Evolutionary conservation across 2,797 vertebrate genomes (phyloP), one percentile per base, ranked within the genome.

Genomic region (Smutsia gigantea): DNA sequence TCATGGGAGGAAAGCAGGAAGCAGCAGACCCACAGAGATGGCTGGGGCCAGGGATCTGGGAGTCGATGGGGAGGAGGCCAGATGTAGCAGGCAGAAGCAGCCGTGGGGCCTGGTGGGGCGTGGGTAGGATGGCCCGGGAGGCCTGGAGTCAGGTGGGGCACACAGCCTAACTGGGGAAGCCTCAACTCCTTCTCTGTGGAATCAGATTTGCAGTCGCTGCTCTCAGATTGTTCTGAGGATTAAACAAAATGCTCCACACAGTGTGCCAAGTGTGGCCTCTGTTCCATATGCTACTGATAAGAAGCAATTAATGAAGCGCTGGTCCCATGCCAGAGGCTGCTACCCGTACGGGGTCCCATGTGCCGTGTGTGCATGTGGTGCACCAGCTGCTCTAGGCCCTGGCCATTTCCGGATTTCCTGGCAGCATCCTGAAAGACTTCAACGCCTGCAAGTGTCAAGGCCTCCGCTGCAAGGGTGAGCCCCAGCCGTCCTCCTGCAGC

Each of bases 371-470:
- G 46, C 10, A 46, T 2, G 11, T 46, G 46, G 46, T 46, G 46
- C 46, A 12, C 10, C 46, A 46, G 46, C 46, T 46, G 46, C 46
- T 4, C 37, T 7, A 8, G 55, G 39, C 29, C 12, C 46, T 55
- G 23, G 75, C 17, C 23, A 4, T 1, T 0, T 34, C 49, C 83
- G 77, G 5, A 3, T 96, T 25, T 66, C 89, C 82, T n/a, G 90
- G 31, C 97, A 99, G 99, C 91, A 98, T 99, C 97, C 98, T 99
- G 86, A 99, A 99, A 97, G 99, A 99, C 98, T 99, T 99, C 98
- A 99, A 99, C 0, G 99, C 99, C 10, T 98, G 99, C 46, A 98
- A 99, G 82, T 99, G 99, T 97, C 98, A 99, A 59, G 96, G 97
- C 64, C 99, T 98, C 91, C 97, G 98, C 27, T 99, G 99, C 94